These are phyloP conservation scores for Marisa cornuarietis DNA, from an alignment of 1,140 invertebrate genomes.

Conservation along the genomic window DNA sequence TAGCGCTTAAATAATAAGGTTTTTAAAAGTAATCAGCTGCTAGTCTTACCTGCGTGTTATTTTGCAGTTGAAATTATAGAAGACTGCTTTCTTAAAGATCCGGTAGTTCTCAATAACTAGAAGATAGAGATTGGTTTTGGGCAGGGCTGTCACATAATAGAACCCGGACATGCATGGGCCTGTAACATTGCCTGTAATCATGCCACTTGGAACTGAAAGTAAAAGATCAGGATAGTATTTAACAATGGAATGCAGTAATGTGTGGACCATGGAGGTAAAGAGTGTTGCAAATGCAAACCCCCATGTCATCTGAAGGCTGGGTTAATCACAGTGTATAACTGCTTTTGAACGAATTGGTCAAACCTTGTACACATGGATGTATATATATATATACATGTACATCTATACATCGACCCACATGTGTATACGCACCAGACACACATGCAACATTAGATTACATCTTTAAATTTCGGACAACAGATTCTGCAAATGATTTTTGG, in stretches of 20 bases:
- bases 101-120: constrained; percentile 68
- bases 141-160: constrained; percentile 67
- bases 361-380: neutral
- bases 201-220: constrained; percentile 61
- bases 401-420: neutral
- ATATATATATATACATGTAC: neutral
- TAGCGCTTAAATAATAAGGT: too few relatives aligned
- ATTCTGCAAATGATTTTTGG: too few relatives aligned
- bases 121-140: constrained; percentile 67
- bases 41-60: constrained; percentile 62
- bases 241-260: neutral
- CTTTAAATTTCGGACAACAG: neutral
- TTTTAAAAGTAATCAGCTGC: too few relatives aligned
- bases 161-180: constrained; percentile 68
- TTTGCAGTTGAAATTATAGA: constrained; percentile 68
- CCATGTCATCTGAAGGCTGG: neutral
- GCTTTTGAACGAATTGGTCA: neutral
- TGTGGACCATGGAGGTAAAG: neutral
- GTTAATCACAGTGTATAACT: neutral
- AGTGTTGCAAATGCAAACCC: neutral
- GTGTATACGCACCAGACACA: neutral
- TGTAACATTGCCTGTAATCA: constrained; percentile 67
- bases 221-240: neutral
- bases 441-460: neutral
- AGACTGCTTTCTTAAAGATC: constrained; percentile 55